These are phyloP conservation scores for Clusia tigrina DNA, from an alignment of 2,888 invertebrate species.

Conservation along the genomic window DNA sequence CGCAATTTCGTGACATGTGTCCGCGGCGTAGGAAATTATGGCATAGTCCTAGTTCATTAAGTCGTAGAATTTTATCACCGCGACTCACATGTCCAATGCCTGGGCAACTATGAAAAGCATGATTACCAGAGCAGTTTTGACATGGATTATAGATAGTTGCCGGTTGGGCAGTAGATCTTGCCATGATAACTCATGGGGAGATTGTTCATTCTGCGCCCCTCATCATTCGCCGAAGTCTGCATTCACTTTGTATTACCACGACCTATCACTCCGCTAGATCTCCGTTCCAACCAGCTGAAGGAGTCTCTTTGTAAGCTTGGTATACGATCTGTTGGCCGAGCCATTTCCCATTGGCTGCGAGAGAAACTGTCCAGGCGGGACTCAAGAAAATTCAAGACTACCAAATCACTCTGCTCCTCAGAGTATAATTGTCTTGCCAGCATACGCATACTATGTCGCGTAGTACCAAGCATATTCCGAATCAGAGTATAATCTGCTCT, in stretches of 20 bases:
- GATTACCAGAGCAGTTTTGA: slow-evolving; percentile 2
- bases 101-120: slow-evolving; percentile 10
- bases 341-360: slow-evolving; percentile 20
- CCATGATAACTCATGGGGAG: neutral
- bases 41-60: slow-evolving; percentile 9
- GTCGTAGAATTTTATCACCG: slow-evolving; percentile 18
- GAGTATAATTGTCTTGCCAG: slow-evolving; percentile 2
- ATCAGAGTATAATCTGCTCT: slow-evolving; percentile 13
- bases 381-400: slow-evolving; percentile 15
- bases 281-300: slow-evolving; percentile 15
- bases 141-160: neutral
- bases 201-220: neutral
- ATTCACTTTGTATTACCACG: neutral
- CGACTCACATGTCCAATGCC: neutral
- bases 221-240: neutral
- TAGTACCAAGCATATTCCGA: slow-evolving; percentile 15
- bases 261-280: slow-evolving; percentile 10
- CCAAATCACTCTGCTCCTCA: slow-evolving; percentile 12
- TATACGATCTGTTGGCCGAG: slow-evolving; percentile 19
- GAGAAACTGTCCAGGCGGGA: slow-evolving; percentile 18
- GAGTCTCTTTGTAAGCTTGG: slow-evolving; percentile 15
- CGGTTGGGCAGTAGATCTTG: neutral
- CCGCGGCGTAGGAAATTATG: slow-evolving; percentile 3
- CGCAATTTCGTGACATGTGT: slow-evolving; percentile 1
- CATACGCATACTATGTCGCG: slow-evolving; percentile 20